These are phyloP conservation scores for Yponomeuta cagnagella DNA, from an alignment of 2,888 invertebrate genomes.

Conservation along the genomic window DNA sequence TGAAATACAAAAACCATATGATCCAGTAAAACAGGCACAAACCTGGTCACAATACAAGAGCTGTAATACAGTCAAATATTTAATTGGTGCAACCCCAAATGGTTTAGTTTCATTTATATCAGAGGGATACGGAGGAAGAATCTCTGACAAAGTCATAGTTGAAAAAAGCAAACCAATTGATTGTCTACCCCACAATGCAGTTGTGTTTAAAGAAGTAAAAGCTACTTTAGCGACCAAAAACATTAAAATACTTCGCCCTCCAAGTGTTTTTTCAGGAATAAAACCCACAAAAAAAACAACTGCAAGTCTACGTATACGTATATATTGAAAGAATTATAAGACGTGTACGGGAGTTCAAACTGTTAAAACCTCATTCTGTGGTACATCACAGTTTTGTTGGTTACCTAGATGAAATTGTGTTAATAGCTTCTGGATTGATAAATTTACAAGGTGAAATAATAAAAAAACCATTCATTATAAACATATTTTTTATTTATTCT, in stretches of 20 bases:
- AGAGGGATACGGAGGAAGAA: slow-evolving; percentile 17
- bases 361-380: slow-evolving; percentile 17
- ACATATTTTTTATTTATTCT: slow-evolving; percentile 3
- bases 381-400: background rate
- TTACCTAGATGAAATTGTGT: slow-evolving; percentile 11
- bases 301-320: slow-evolving; percentile 20
- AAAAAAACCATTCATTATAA: slow-evolving; percentile 11
- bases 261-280: slow-evolving; percentile 16
- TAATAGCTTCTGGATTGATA: slow-evolving; percentile 16
- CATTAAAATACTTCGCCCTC: slow-evolving; percentile 19
- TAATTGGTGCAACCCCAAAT: slow-evolving; percentile 19
- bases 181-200: slow-evolving; percentile 14
- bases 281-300: slow-evolving; percentile 19
- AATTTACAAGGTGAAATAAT: slow-evolving; percentile 17
- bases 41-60: slow-evolving; percentile 16
- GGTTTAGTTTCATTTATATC: slow-evolving; percentile 18
- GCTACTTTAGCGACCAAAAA: slow-evolving; percentile 6
- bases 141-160: slow-evolving; percentile 18
- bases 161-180: slow-evolving; percentile 18
- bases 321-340: slow-evolving; percentile 19
- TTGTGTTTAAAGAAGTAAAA: slow-evolving; percentile 19
- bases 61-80: slow-evolving; percentile 20
- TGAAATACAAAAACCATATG: slow-evolving; percentile 16
- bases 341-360: slow-evolving; percentile 18
- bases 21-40: slow-evolving; percentile 14